Percentiles rank a stretch among this genome's conserved stretches.
Conservation (phyloP, 2,797 vertebrate species). For the Macropus fuliginosus region DNA sequence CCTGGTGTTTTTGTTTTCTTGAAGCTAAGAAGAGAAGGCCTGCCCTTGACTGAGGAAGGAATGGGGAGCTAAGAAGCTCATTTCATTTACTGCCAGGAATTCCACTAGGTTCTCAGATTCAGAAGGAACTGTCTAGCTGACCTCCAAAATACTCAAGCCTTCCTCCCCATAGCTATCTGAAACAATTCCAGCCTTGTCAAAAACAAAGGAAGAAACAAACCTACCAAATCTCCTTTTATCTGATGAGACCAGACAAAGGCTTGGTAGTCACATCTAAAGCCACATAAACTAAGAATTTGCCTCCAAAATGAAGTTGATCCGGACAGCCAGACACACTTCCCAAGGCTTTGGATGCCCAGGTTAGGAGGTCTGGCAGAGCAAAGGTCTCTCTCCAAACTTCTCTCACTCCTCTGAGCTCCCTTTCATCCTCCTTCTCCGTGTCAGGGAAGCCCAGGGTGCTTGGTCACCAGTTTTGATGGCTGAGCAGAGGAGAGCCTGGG, state of each 20-base stretch:
- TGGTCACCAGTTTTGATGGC: not conserved
- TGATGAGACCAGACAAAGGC: not conserved
- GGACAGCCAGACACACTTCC: not conserved
- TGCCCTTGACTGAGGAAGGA: rapidly evolving
- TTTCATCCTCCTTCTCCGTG: not conserved
- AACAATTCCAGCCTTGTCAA: not conserved
- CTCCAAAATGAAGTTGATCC: not conserved
- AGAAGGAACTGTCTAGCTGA: not conserved
- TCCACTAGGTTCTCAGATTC: not conserved
- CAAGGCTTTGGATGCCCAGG: not conserved
- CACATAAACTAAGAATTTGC: not conserved
- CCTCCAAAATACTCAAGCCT: not conserved
- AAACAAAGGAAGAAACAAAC: not conserved
- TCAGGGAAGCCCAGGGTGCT: not conserved
- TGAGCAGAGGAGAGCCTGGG: not conserved
- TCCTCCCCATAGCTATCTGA: not conserved
- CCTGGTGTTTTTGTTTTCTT: not conserved
- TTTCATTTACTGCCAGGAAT: not conserved
- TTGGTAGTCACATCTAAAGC: not conserved
- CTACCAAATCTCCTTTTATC: not conserved
- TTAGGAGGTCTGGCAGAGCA: not conserved
- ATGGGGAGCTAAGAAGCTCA: not conserved
- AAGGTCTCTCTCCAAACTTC: not conserved
- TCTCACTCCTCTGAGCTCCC: not conserved
- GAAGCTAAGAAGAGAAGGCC: not conserved